Base-by-base conservation (phyloP, 2,113 vertebrate genomes). In the Orcinus orca region DNA sequence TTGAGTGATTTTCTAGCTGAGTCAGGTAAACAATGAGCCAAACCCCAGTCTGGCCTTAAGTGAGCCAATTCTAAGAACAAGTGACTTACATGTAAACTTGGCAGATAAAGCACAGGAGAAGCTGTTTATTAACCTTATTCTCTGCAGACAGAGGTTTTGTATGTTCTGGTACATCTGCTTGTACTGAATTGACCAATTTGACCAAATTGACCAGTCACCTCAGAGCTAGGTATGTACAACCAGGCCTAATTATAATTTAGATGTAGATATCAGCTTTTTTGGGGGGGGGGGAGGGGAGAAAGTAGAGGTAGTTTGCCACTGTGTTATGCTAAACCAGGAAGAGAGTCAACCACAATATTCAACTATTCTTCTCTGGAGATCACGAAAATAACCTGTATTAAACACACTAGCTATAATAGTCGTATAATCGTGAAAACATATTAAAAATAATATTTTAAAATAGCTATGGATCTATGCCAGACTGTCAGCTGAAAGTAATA, bases 71-170 rank as follows among this genome's bases (percentile, higher is more conserved):
- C 14, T 44, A 81, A 63, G 70, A 93, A 97, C 44, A 90, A 96
- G 68, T 50, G 90, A 90, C 44, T 95, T 94, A 47, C 7, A 5
- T 82, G 60, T 97, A 96, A 94, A 93, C 93, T 97, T 47, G 92
- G 68, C 10, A 60, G 79, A 90, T 82, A 85, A 90, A 88, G 68
- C 81, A 93, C 67, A 73, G 31, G 60, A 71, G 63, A 90, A 0
- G 2, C 13, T 70, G 10, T 94, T 71, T 92, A 89, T 97, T 97
- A 95, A 96, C 88, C 84, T 97, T 97, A 76, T 73, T 95, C 60
- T 95, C 62, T 81, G n/a, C 29, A 94, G 76, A 77, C 25, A 55
- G 70, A 88, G 26, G 55, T 65, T 95, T 77, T 96, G 26, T 88
- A 81, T 25, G 68, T 81, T 67, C n/a, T 88, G 67, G n/a, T 29